These are phyloP conservation scores for Diplosoma virens DNA, from an alignment of 23 tunicate species.

Conservation along the genomic window DNA sequence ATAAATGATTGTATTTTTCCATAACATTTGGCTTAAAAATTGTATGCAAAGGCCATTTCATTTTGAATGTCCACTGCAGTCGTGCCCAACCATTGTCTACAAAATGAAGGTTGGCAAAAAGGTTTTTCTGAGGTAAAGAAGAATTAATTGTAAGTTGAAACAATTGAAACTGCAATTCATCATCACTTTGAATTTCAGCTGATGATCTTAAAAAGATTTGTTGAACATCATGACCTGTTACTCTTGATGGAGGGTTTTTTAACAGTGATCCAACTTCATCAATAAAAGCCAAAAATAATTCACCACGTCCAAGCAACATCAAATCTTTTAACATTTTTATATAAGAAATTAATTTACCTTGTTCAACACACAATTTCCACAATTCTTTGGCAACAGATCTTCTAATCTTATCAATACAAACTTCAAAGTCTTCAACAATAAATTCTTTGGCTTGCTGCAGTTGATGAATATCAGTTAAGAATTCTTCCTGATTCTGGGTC, in stretches of 20 bases:
- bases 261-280: slow-evolving; percentile 72
- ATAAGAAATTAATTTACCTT: slow-evolving; percentile 66
- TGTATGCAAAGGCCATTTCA: slow-evolving; percentile 94
- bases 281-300: slow-evolving; percentile 69
- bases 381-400: slow-evolving; percentile 72
- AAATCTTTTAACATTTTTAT: slow-evolving; percentile 80
- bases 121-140: neutral
- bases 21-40: slow-evolving; percentile 62
- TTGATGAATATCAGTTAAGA: slow-evolving; percentile 34
- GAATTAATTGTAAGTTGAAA: slow-evolving; percentile 44
- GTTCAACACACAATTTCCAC: slow-evolving; percentile 84
- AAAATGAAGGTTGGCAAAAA: slow-evolving; percentile 28
- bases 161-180: slow-evolving; percentile 59
- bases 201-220: slow-evolving; percentile 85
- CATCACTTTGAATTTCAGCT: slow-evolving; percentile 70
- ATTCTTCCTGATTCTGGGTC: slow-evolving; percentile 55
- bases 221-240: slow-evolving; percentile 83
- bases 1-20: slow-evolving; percentile 81
- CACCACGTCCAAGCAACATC: slow-evolving; percentile 83
- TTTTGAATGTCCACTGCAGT: slow-evolving; percentile 67
- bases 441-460: slow-evolving; percentile 66
- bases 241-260: slow-evolving; percentile 63
- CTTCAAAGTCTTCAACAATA: slow-evolving; percentile 63
- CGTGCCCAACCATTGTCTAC: slow-evolving; percentile 79
- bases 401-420: slow-evolving; percentile 68